Evolutionary conservation across 2,113 vertebrate species (phyloP).

Genomic region (Pelobates fuscus): DNA sequence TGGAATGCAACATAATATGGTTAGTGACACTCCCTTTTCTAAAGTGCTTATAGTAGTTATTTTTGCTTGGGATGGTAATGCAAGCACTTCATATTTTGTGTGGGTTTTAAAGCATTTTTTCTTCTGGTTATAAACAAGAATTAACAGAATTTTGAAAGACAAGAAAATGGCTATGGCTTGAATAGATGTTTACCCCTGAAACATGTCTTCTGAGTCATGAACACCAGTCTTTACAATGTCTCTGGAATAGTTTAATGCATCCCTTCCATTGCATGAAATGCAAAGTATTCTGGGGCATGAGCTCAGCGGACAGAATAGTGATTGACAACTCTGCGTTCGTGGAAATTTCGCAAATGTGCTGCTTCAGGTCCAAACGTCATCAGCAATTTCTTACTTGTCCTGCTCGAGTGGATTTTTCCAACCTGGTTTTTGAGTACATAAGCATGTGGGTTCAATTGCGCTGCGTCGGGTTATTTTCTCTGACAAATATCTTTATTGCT

Average conservation of each 20-base stretch:
- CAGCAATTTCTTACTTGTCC: conserved; percentile 9
- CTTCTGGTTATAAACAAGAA: too few species aligned
- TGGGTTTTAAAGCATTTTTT: too few species aligned
- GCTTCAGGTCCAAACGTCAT: neutral
- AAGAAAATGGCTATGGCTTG: too few species aligned
- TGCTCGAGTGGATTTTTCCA: conserved; percentile 13
- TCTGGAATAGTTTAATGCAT: neutral
- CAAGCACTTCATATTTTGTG: too few species aligned
- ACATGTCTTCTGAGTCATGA: neutral
- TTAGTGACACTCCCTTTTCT: too few species aligned
- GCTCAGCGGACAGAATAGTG: conserved; percentile 1
- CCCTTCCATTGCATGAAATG: neutral
- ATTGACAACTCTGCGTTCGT: conserved; percentile 14
- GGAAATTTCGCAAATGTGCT: neutral
- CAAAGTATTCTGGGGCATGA: conserved; percentile 18
- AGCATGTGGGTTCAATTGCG: neutral
- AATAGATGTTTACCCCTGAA: too few species aligned
- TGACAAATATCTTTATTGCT: too few species aligned
- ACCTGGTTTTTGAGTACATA: conserved; percentile 3
- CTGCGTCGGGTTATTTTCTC: neutral
- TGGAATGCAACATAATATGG: too few species aligned
- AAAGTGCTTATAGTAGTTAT: too few species aligned
- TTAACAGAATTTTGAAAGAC: too few species aligned
- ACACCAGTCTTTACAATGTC: conserved; percentile 8
- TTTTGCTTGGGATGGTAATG: too few species aligned